Evolutionary conservation across 2,888 invertebrate genomes (phyloP), one percentile per base, ranked within the genome.

Genomic region (Osmoderma eremita): DNA sequence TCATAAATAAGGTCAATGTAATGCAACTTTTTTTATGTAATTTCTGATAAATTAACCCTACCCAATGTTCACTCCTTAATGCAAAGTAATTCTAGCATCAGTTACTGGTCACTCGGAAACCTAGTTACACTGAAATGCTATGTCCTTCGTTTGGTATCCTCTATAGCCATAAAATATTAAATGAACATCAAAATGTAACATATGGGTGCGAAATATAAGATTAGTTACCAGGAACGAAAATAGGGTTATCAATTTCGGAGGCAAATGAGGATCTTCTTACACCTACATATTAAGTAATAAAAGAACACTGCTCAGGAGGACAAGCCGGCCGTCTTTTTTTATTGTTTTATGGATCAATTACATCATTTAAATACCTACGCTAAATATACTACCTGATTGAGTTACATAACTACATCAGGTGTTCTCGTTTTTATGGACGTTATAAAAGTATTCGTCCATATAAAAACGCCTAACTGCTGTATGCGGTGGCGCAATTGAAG

Each of bases 301-400:
- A 53, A 53, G 50, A 64, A 42, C 20, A 45, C 42, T 42, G 63
- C 30, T 53, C 53, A 42, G 42, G 36, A 51, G 63, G 63, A 64
- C 53, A 64, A 42, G 63, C 36, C 53, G 53, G 41, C 45, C 63
- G 45, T 53, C 53, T 45, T 58, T 67, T 67, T 67, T 67, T 67
- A 67, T 67, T 67, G 67, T 67, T 67, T 67, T 67, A 67, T 67
- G 50, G 67, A 67, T 67, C 67, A 67, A 67, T 67, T 67, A 67
- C 63, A 67, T 67, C 67, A 63, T 63, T 63, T 63, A 67, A 49
- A 51, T 67, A 62, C 67, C 67, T 63, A 63, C 67, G 67, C 63
- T 54, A 63, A 53, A 49, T 62, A 56, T 54, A 67, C 67, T 63
- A 67, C 63, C 63, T 67, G 63, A 67, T 63, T 63, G 67, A 63